Conservation (phyloP, 2,888 invertebrate genomes). For the Apamea anceps region DNA sequence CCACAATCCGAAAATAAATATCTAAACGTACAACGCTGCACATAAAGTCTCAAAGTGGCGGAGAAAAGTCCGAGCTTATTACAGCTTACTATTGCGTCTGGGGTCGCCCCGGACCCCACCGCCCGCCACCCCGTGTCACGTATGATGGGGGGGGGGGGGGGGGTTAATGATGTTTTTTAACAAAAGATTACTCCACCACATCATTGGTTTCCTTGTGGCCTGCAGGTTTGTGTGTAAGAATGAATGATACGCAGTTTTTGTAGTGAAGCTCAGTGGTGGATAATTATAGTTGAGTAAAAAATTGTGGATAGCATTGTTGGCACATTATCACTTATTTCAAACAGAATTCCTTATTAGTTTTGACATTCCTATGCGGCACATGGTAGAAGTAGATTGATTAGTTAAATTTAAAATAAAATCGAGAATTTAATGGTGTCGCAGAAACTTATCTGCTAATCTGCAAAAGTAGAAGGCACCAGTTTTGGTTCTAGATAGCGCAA, state of each 20-base stretch:
- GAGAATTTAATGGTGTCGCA: neutral
- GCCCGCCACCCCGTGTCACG: constrained; percentile 62
- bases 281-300: constrained; percentile 19
- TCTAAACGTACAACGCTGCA: constrained; percentile 61
- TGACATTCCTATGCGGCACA: neutral
- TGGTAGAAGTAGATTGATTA: neutral
- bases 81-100: constrained; percentile 70
- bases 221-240: constrained; percentile 56
- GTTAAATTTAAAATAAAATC: neutral
- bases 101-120: constrained; percentile 37
- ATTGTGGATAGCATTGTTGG: neutral
- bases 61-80: constrained; percentile 71
- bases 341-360: neutral
- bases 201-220: constrained; percentile 60
- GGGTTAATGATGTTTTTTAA: constrained; percentile 70
- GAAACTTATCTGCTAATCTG: neutral
- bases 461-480: neutral
- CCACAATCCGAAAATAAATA: constrained; percentile 59
- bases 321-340: neutral
- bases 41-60: constrained; percentile 63
- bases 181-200: constrained; percentile 70
- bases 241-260: constrained; percentile 53
- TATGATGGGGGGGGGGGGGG: constrained; percentile 62
- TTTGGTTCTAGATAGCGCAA: neutral
- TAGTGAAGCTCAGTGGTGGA: constrained; percentile 11